These are phyloP conservation scores for Dione juno DNA, from an alignment of 2,888 invertebrate genomes.

Conservation along the genomic window DNA sequence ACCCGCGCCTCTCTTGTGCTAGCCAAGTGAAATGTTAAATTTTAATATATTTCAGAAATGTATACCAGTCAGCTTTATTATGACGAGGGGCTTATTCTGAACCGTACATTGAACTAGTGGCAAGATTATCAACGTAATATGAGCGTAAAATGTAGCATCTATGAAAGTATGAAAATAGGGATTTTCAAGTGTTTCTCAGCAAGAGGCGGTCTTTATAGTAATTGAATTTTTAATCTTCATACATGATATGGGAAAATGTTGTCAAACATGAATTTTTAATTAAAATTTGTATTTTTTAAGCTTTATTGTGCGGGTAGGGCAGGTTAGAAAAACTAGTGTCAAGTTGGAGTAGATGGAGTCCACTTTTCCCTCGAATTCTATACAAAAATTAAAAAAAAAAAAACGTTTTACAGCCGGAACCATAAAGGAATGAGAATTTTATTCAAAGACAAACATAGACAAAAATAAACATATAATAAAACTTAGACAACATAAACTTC, in stretches of 20 bases:
- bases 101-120: constrained; percentile 47
- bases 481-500: no score
- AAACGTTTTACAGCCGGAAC: no score
- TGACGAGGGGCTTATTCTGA: constrained; percentile 40
- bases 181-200: constrained; percentile 27
- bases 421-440: no score
- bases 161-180: constrained; percentile 39
- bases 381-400: no score
- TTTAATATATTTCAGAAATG: background rate
- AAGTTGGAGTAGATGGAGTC: no score
- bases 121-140: constrained; percentile 47
- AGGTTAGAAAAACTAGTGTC: background rate
- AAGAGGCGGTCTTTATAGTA: background rate
- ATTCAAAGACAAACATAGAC: no score
- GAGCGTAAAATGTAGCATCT: constrained; percentile 41
- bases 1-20: no score
- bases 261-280: background rate
- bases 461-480: no score
- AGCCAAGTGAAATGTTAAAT: background rate
- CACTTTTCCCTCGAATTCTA: no score
- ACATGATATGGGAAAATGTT: background rate
- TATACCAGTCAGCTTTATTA: constrained; percentile 13
- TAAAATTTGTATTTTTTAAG: background rate
- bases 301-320: no score
- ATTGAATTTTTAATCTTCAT: constrained; percentile 15